Base-by-base conservation (phyloP, 2,113 vertebrate species). In the Coregonus clupeaformis region DNA sequence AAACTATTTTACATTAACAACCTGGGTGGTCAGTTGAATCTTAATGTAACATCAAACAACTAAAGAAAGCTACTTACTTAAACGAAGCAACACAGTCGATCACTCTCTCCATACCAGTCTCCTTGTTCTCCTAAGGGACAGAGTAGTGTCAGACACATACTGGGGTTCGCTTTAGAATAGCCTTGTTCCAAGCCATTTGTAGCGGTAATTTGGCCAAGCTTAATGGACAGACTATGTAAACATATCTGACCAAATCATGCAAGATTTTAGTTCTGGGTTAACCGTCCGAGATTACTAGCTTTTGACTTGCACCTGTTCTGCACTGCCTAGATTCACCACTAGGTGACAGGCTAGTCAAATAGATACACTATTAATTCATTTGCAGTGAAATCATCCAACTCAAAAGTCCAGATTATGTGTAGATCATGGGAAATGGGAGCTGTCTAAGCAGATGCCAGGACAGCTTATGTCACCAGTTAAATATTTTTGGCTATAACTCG, bases 31-130 rank as follows among this genome's bases (percentile, higher is more conserved):
- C 9, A 42, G 36, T 42, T 42, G 36, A 42, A 11, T 11, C 36
- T 12, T 11, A 42, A 42, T 42, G 36, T 42, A 11, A 42, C 36
- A 42, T 42, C 79, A 16, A 52, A 42, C 36, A 1, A 52, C 49
- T 13, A 52, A 32, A 78, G 74, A 75, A 60, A 12, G 20, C 74
- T 74, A 95, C 96, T 76, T 89, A 99, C 98, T 94, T 99, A 91
- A 99, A 99, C 76, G 91, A 94, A 24, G 97, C 97, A 66, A 99
- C 96, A n/a, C 90, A 88, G 91, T 98, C 96, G 64, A 99, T 99
- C 78, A 99, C 97, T 68, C 86, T 93, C 92, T 99, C 98, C 94
- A 99, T 95, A 81, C 97, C 97, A 0, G 98, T 99, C 87, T 99
- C 97, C 84, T 96, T 98, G 84, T 98, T 99, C 73, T 98, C 97